A percentile compares a stretch with the other conserved stretches of the same genome.
Evolutionary conservation across 2,797 vertebrate species (phyloP).

Genomic region (Anas bernieri): DNA sequence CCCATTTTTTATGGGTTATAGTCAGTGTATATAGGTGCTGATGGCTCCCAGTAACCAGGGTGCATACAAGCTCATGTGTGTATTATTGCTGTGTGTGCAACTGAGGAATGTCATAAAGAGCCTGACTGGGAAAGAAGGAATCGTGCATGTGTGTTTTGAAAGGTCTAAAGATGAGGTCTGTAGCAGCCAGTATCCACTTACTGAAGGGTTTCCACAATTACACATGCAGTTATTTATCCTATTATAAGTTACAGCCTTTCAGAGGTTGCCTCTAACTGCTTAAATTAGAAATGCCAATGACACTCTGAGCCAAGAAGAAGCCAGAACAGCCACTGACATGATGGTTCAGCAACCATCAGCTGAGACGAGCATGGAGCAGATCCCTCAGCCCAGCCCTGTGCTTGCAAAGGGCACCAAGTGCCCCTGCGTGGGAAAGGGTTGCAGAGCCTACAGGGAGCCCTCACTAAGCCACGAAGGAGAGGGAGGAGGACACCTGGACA

Average conservation of each 20-base stretch:
- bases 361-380: not conserved
- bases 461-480: not conserved
- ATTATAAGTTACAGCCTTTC: slow-evolving; percentile 56
- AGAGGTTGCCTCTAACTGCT: slow-evolving; percentile 41
- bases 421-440: not conserved
- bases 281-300: slow-evolving; percentile 56
- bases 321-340: slow-evolving; percentile 2
- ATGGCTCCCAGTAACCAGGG: not conserved
- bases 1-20: not conserved
- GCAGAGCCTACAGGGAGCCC: not conserved
- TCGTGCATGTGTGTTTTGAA: not conserved
- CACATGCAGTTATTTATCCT: slow-evolving; percentile 55
- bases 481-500: not conserved
- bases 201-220: slow-evolving; percentile 61
- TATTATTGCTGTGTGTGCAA: not conserved
- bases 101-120: not conserved
- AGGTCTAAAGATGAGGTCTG: slow-evolving; percentile 29
- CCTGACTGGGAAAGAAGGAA: not conserved
- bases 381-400: not conserved
- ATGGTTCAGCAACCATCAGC: not conserved
- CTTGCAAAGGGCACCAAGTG: not conserved
- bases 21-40: not conserved
- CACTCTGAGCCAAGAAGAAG: slow-evolving; percentile 2
- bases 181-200: slow-evolving; percentile 2
- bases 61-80: not conserved